Base-by-base conservation (phyloP, 2,113 vertebrate genomes). In the Lepisosteus osseus region DNA sequence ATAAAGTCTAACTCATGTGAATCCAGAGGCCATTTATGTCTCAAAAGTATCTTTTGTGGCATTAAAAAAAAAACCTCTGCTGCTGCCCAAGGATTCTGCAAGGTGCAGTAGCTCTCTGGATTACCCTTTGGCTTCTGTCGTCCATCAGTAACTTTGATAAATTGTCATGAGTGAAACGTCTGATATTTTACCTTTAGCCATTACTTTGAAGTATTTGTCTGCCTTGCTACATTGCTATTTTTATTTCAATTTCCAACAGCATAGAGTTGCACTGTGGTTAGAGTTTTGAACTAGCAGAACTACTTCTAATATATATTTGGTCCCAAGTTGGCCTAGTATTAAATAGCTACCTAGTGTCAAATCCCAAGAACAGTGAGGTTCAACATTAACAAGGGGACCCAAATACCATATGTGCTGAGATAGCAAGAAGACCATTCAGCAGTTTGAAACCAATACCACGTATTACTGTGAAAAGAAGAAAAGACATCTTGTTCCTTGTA, bases 121-220 rank as follows among this genome's bases (percentile, higher is more conserved):
- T 65, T 11, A 65, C 62, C 62, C 62, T 65, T 65, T 65, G 62
- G 41, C 62, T 65, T 65, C 62, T 3, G 62, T 65, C 17, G 17
- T 65, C 62, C 62, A 65, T 65, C 62, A 65, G 62, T 65, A 65
- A 9, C 15, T 65, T 43, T 65, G 62, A 65, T 41, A 65, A 65
- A 65, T 65, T 61, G 62, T 65, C 62, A 65, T 40, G 17, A 41
- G 62, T 7, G 62, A 65, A 65, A 65, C 6, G 62, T 65, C 62
- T 65, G 62, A 65, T 65, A 65, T 65, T 65, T 65, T 65, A 65
- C 62, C 62, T 65, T 15, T 65, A 29, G 62, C 62, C 62, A 65
- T 65, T 65, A 65, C 41, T 65, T 65, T 65, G 62, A 65, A 65
- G 62, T 43, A 65, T 43, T 41, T 65, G 62, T 65, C 62, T 65